Evolutionary conservation across 2,888 invertebrate genomes (phyloP).

Genomic region (Nineta flava): DNA sequence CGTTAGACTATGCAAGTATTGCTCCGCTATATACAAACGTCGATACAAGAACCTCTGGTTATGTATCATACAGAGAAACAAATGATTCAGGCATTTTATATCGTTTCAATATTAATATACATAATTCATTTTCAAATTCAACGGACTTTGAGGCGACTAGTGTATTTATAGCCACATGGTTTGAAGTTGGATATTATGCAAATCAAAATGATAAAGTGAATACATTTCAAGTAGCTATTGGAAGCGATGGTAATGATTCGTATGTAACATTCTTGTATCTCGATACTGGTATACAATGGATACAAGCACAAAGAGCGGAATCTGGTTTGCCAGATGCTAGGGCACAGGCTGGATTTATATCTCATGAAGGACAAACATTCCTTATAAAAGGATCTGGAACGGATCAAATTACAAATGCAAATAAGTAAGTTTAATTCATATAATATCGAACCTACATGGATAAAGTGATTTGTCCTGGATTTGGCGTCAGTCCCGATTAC

Average conservation of each 20-base stretch:
- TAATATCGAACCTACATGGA: too few species aligned
- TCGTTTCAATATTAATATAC: slow-evolving; percentile 54
- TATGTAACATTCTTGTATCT: slow-evolving; percentile 82
- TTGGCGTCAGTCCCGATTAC: too few species aligned
- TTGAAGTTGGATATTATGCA: slow-evolving; percentile 64
- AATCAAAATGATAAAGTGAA: slow-evolving; percentile 56
- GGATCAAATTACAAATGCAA: slow-evolving; percentile 66
- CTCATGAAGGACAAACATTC: slow-evolving; percentile 62
- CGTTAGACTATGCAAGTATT: slow-evolving; percentile 75
- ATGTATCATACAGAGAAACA: slow-evolving; percentile 57
- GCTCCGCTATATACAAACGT: slow-evolving; percentile 86
- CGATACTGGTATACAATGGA: slow-evolving; percentile 81
- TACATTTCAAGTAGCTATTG: slow-evolving; percentile 68
- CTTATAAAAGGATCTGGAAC: slow-evolving; percentile 78
- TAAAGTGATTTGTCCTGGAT: not conserved
- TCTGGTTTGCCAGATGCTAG: slow-evolving; percentile 72
- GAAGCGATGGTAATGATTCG: slow-evolving; percentile 57
- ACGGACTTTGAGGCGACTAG: slow-evolving; percentile 57
- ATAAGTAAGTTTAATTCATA: slow-evolving; percentile 45
- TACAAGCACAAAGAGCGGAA: slow-evolving; percentile 62
- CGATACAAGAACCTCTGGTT: slow-evolving; percentile 59
- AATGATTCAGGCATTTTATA: slow-evolving; percentile 39
- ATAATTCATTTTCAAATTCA: slow-evolving; percentile 55
- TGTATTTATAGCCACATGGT: slow-evolving; percentile 82
- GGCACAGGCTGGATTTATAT: slow-evolving; percentile 84